Conservation (phyloP, 2,797 vertebrate species). For the Mycteria americana region DNA sequence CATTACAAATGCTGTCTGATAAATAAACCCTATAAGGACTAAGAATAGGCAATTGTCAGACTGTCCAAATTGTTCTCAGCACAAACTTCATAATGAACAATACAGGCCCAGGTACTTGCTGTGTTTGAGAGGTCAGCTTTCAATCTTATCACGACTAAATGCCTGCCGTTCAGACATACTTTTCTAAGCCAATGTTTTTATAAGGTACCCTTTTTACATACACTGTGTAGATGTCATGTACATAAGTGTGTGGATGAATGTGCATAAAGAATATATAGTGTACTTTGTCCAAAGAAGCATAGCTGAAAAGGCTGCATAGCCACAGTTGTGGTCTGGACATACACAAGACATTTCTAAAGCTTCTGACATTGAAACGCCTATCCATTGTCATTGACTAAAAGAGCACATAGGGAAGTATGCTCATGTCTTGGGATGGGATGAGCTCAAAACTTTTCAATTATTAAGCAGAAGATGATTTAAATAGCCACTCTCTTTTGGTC, state of each 20-base stretch:
- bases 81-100: not conserved
- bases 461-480: not conserved
- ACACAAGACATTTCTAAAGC: not conserved
- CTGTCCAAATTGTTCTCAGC: not conserved
- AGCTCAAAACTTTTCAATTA: not conserved
- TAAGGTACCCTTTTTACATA: not conserved
- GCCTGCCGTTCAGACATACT: not conserved
- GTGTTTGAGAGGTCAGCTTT: not conserved
- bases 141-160: not conserved
- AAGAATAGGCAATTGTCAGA: not conserved
- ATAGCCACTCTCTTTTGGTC: not conserved
- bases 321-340: not conserved
- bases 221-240: not conserved
- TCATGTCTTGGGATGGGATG: not conserved
- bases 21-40: not conserved
- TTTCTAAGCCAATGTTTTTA: not conserved
- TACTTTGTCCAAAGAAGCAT: not conserved
- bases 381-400: not conserved
- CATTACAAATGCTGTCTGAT: not conserved
- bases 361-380: not conserved
- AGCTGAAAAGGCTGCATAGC: not conserved
- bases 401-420: not conserved
- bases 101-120: not conserved
- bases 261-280: not conserved
- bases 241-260: not conserved